A percentile compares a stretch with the other conserved stretches of the same genome.
Conservation (phyloP, 2,888 invertebrate species). For the Gibbula magus region DNA sequence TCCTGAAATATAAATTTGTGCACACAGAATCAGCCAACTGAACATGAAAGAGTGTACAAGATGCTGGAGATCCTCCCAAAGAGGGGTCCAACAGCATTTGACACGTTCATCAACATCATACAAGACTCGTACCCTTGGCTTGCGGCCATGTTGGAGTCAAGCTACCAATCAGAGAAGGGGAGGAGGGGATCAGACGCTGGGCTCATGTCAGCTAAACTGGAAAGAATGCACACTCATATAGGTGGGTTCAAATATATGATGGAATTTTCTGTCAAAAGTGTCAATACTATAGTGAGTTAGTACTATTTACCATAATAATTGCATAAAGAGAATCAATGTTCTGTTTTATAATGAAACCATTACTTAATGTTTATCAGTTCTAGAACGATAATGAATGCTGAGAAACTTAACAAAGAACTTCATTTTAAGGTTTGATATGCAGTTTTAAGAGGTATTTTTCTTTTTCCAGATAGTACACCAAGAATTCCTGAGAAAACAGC, state of each 20-base stretch:
- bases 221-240: not conserved
- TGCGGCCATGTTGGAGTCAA: conserved; percentile 45
- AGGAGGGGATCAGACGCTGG: conserved; percentile 26
- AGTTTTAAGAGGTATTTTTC: not conserved
- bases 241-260: not conserved
- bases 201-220: conserved; percentile 35
- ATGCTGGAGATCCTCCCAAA: conserved; percentile 59
- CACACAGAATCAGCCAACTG: conserved; percentile 43
- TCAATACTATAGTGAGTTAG: not conserved
- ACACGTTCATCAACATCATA: conserved; percentile 52
- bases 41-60: conserved; percentile 51
- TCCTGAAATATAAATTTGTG: not conserved
- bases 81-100: conserved; percentile 62
- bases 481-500: not conserved
- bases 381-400: too few relatives aligned
- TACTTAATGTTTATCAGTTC: too few relatives aligned
- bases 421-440: not conserved
- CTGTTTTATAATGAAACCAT: too few relatives aligned
- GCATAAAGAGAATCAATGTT: too few relatives aligned
- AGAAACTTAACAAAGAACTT: too few relatives aligned
- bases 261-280: not conserved
- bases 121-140: conserved; percentile 61
- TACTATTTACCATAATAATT: too few relatives aligned
- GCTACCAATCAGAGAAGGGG: conserved; percentile 31
- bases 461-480: not conserved